A percentile compares a stretch with the other conserved stretches of the same genome.
These are phyloP conservation scores for Danio choprae DNA, from an alignment of 2,797 vertebrate species.

Conservation along the genomic window DNA sequence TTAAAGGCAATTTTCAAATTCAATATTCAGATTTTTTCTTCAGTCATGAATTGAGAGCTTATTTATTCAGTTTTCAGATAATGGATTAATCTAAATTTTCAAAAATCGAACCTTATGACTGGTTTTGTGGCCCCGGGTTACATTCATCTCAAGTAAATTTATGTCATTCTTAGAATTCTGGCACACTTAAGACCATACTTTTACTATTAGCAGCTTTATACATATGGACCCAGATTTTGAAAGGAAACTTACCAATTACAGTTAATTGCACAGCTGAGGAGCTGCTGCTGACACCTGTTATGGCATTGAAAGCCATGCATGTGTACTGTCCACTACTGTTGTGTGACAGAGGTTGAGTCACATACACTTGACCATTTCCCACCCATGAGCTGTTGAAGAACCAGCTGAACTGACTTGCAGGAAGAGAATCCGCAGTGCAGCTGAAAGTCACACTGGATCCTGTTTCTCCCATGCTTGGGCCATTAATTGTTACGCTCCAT, in stretches of 20 bases:
- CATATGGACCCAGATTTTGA: no score
- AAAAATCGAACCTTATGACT: no score
- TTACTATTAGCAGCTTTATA: no score
- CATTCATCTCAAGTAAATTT: no score
- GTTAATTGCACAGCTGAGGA: slow-evolving; percentile 54
- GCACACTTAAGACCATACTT: no score
- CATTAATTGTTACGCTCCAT: slow-evolving; percentile 55
- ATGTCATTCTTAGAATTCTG: no score
- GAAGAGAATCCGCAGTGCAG: slow-evolving; percentile 69
- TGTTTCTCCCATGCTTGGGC: slow-evolving; percentile 54
- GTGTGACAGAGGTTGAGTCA: slow-evolving; percentile 37
- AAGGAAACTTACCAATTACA: slow-evolving; percentile 69
- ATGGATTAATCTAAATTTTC: no score
- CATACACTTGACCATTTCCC: slow-evolving; percentile 54
- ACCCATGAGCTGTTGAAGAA: slow-evolving; percentile 62
- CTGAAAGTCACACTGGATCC: slow-evolving; percentile 51
- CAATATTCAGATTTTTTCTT: no score
- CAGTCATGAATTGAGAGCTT: no score
- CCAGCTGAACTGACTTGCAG: slow-evolving; percentile 71
- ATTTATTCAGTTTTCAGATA: no score
- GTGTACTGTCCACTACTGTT: slow-evolving; percentile 71
- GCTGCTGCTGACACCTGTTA: slow-evolving; percentile 64
- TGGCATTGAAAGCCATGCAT: slow-evolving; percentile 70
- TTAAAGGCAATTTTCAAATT: no score
- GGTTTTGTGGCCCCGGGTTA: no score